phyloP scores from a whole-genome alignment of 2,888 invertebrate species.

The Altica lythri region DNA sequence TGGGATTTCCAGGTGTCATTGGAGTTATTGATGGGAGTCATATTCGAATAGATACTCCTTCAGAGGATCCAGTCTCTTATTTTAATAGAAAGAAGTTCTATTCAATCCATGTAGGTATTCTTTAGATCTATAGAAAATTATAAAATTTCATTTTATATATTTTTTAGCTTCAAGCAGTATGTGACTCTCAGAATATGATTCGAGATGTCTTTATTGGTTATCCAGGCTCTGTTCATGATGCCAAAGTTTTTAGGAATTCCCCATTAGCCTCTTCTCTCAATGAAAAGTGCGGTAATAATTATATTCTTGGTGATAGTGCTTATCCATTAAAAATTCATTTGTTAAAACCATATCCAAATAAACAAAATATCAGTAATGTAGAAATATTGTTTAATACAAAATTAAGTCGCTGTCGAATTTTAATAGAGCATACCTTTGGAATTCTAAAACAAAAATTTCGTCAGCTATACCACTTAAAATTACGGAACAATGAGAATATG shows the following conservation, averaged over 20 bases:
- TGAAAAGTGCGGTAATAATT: conserved; percentile 23
- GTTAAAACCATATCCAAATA: conserved; percentile 23
- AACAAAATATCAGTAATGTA: conserved; percentile 7
- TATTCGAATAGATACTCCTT: conserved; percentile 27
- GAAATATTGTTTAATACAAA: conserved; percentile 9
- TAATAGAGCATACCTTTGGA: conserved; percentile 27
- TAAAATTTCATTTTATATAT: no score
- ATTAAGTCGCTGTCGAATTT: conserved; percentile 16
- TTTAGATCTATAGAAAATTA: no score
- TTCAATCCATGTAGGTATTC: conserved; percentile 26
- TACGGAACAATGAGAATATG: not conserved
- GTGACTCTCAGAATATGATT: conserved; percentile 6
- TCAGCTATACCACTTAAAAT: no score
- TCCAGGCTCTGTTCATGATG: conserved; percentile 34
- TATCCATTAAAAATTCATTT: conserved; percentile 22
- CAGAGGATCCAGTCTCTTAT: conserved; percentile 26
- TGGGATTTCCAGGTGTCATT: conserved; percentile 30
- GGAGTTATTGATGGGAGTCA: conserved; percentile 30
- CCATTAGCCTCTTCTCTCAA: conserved; percentile 14
- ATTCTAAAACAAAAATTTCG: conserved; percentile 15
- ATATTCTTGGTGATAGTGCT: conserved; percentile 25
- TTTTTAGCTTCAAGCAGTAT: conserved; percentile 12
- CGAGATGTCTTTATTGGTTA: conserved; percentile 1
- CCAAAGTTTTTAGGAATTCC: conserved; percentile 29
- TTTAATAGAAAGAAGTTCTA: conserved; percentile 26